A percentile compares a stretch with the other conserved stretches of the same genome.
phyloP scores from a whole-genome alignment of 2,888 invertebrate genomes.

The Chymomyza fuscimana region DNA sequence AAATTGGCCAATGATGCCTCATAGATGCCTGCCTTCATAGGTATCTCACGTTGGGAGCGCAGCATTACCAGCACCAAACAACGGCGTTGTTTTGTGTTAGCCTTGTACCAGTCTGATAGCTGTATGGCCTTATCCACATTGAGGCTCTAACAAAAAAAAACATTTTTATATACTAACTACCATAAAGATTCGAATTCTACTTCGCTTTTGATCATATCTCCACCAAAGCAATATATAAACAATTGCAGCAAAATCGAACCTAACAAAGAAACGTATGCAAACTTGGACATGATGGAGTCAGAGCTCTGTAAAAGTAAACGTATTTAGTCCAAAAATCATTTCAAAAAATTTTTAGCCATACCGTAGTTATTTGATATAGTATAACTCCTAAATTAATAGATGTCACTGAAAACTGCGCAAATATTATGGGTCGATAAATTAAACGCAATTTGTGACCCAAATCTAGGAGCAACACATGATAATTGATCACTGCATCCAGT shows the following conservation, averaged over 20 bases:
- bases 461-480: conserved; percentile 66
- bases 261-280: conserved; percentile 69
- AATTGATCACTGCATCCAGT: conserved; percentile 54
- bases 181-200: conserved; percentile 31
- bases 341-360: conserved; percentile 26
- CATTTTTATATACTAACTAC: too few relatives aligned
- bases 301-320: conserved; percentile 54
- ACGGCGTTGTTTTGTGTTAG: conserved; percentile 62
- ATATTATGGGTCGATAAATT: conserved; percentile 73
- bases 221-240: conserved; percentile 77
- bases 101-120: conserved; percentile 70
- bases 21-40: conserved; percentile 74
- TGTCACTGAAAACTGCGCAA: conserved; percentile 76
- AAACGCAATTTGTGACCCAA: conserved; percentile 57
- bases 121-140: conserved; percentile 71
- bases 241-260: conserved; percentile 74
- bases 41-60: conserved; percentile 69
- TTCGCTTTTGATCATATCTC: conserved; percentile 76
- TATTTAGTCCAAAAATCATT: too few relatives aligned
- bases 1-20: conserved; percentile 77
- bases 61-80: conserved; percentile 65
- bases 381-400: conserved; percentile 77
- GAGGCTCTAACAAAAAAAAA: conserved; percentile 62
- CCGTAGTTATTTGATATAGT: conserved; percentile 75
- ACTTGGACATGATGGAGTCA: conserved; percentile 58